Conservation (phyloP, 1,140 invertebrate species). For the Ptiloglossa arizonensis region DNA sequence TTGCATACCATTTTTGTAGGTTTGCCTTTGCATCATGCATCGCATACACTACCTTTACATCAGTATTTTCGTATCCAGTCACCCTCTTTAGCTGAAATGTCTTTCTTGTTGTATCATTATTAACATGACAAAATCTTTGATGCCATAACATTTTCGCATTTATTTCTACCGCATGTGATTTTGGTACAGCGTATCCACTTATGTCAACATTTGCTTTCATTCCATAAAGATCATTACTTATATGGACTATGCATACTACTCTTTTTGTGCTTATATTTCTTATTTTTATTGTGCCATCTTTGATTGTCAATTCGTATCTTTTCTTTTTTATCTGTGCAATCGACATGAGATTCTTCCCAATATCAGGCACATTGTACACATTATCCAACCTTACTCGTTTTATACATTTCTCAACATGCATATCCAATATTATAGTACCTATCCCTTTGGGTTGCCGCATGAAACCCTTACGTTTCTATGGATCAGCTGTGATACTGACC, state of each 20-base stretch:
- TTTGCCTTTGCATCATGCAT: slow-evolving; percentile 11
- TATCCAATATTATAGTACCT: slow-evolving; percentile 5
- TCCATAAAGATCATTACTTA: neutral
- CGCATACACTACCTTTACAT: neutral
- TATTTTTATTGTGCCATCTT: neutral
- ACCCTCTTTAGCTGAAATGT: neutral
- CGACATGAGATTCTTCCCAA: slow-evolving; percentile 7
- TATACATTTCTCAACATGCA: neutral
- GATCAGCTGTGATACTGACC: neutral
- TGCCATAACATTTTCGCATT: slow-evolving; percentile 13
- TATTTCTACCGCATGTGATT: too few relatives aligned
- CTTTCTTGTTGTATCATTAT: neutral
- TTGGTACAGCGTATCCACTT: neutral
- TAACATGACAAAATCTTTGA: slow-evolving; percentile 17
- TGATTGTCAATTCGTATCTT: neutral
- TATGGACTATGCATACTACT: neutral
- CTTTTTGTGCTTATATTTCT: neutral
- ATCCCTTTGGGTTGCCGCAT: neutral
- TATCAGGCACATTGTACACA: slow-evolving; percentile 13
- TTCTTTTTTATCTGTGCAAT: slow-evolving; percentile 4
- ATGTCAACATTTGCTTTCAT: neutral
- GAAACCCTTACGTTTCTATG: neutral
- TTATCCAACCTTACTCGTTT: neutral
- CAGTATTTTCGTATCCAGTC: neutral
- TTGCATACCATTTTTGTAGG: neutral